Evolutionary conservation across 2,888 invertebrate genomes (phyloP).

Genomic region (Pandemis cinnamomeana): DNA sequence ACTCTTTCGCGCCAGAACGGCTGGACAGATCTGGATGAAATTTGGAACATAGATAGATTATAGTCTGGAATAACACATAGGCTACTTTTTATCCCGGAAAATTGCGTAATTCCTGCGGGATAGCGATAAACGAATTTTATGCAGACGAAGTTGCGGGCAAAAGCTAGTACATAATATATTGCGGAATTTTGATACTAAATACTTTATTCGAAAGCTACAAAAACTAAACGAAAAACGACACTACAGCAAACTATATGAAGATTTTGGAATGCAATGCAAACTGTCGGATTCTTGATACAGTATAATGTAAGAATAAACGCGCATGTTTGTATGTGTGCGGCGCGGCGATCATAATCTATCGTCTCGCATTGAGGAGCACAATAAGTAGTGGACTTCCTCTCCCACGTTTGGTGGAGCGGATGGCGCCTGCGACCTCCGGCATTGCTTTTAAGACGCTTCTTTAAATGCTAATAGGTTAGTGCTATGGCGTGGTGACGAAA

Average conservation of each 20-base stretch:
- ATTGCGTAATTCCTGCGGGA: too few species aligned
- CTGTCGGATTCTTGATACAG: not conserved
- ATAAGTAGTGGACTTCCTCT: conserved; percentile 82
- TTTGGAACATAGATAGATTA: too few species aligned
- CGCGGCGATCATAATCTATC: conserved; percentile 62
- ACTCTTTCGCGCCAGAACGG: too few species aligned
- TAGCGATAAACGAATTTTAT: too few species aligned
- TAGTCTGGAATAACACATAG: too few species aligned
- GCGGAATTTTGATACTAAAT: too few species aligned
- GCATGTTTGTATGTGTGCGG: conserved; percentile 42
- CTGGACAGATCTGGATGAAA: too few species aligned
- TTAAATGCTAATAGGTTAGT: conserved; percentile 25
- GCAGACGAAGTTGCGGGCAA: too few species aligned
- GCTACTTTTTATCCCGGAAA: too few species aligned
- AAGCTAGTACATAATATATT: too few species aligned
- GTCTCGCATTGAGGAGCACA: conserved; percentile 83
- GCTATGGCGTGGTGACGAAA: not conserved
- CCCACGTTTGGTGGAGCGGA: conserved; percentile 80
- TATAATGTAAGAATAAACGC: conserved; percentile 13
- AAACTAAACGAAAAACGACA: not conserved
- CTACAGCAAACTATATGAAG: conserved; percentile 4
- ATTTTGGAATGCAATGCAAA: conserved; percentile 18
- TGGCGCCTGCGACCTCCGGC: conserved; percentile 66
- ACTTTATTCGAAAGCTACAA: not conserved
- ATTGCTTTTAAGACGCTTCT: conserved; percentile 25